Percentiles rank a stretch among this genome's conserved stretches.
Conservation (phyloP, 2,113 vertebrate genomes). For the Pelvicachromis taeniatus region DNA sequence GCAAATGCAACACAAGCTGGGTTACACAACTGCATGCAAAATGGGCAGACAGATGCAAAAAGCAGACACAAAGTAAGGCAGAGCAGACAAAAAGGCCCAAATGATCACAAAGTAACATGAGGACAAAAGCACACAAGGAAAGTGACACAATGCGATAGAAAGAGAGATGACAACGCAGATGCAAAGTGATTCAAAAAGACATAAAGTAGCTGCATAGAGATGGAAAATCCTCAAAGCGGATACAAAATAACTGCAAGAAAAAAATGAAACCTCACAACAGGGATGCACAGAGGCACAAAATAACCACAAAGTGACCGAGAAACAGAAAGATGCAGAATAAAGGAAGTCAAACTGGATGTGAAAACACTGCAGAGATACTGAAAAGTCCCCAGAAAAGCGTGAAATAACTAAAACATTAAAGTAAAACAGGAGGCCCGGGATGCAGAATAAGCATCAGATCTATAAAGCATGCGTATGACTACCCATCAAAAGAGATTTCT, state of each 20-base stretch:
- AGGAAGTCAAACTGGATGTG: neutral
- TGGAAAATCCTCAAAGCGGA: neutral
- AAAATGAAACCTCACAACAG: accelerated
- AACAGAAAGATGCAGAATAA: neutral
- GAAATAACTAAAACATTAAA: neutral
- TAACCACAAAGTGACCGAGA: neutral
- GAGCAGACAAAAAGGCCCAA: neutral
- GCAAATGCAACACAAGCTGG: neutral
- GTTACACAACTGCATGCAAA: neutral
- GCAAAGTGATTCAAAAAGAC: neutral
- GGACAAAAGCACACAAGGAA: neutral
- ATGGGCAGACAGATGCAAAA: neutral
- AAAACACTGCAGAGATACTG: neutral
- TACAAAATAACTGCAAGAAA: neutral
- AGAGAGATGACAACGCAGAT: neutral
- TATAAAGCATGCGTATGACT: neutral
- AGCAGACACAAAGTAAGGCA: neutral
- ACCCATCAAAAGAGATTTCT: neutral
- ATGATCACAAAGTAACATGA: neutral
- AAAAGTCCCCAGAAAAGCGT: neutral
- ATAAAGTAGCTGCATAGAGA: neutral
- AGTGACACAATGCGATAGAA: neutral
- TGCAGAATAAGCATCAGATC: neutral
- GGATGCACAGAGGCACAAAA: neutral
- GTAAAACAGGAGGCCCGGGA: neutral